Conservation (phyloP, 2,113 vertebrate species). For the Malurus cyaneus region DNA sequence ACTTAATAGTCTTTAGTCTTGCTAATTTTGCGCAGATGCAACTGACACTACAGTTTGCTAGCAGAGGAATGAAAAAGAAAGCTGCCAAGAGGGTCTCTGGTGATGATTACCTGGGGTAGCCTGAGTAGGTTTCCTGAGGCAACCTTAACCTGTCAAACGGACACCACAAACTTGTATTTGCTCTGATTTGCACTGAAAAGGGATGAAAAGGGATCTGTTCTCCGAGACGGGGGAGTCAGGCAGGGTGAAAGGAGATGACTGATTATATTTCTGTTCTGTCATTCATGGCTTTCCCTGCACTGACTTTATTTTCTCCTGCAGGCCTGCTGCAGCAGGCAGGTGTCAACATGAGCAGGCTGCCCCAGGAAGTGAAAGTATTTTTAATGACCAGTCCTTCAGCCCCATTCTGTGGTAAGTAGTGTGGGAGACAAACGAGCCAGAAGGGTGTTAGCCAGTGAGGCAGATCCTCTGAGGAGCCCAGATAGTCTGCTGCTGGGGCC, state of each 20-base stretch:
- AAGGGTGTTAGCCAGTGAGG: neutral
- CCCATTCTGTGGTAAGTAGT: conserved; percentile 87
- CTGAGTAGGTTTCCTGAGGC: neutral
- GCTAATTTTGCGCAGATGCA: neutral
- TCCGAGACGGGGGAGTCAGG: neutral
- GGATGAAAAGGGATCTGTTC: neutral
- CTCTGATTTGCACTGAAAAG: neutral
- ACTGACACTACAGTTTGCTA: neutral
- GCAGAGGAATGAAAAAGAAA: neutral
- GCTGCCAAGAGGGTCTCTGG: neutral
- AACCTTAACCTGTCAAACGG: neutral
- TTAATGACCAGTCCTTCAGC: conserved; percentile 78
- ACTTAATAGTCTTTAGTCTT: neutral
- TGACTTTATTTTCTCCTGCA: conserved; percentile 42
- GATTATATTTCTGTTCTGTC: neutral
- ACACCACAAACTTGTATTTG: neutral
- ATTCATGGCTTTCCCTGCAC: neutral
- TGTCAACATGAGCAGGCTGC: conserved; percentile 72
- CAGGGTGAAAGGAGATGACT: neutral
- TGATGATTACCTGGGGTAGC: neutral
- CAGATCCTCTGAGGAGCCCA: neutral
- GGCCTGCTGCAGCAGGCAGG: conserved; percentile 82
- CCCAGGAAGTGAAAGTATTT: conserved; percentile 82
- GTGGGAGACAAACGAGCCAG: conserved; percentile 11
- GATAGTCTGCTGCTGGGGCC: neutral